A percentile compares a stretch with the other conserved stretches of the same genome.
Evolutionary conservation across 2,113 vertebrate species (phyloP).

Genomic region (Sisor rabdophorus): DNA sequence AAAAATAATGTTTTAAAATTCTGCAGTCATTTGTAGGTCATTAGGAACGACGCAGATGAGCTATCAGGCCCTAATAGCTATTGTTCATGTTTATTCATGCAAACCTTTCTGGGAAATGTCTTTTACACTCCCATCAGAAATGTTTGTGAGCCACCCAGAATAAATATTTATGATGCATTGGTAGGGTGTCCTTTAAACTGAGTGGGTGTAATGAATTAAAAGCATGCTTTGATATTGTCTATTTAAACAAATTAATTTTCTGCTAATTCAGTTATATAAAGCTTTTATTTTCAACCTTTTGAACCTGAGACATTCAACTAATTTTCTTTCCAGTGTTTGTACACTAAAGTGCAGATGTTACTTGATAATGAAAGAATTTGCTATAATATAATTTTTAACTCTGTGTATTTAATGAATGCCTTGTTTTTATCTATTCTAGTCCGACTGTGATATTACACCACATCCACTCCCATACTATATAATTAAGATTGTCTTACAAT

Average conservation of each 20-base stretch:
- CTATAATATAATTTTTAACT: neutral
- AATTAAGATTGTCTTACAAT: neutral
- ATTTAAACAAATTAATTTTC: neutral
- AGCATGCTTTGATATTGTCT: neutral
- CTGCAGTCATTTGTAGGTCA: neutral
- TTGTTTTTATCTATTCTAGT: neutral
- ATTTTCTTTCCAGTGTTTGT: too few species aligned
- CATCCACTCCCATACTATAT: neutral
- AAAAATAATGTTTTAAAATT: neutral
- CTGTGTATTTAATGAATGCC: neutral
- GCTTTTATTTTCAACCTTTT: too few species aligned
- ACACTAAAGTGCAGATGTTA: too few species aligned
- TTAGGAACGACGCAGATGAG: neutral
- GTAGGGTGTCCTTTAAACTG: neutral
- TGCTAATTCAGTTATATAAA: neutral
- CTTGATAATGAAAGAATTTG: neutral
- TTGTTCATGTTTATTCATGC: constrained; percentile 11
- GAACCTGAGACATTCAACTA: neutral
- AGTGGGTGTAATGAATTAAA: neutral
- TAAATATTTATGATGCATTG: constrained; percentile 2
- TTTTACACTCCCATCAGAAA: neutral
- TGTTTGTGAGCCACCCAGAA: neutral
- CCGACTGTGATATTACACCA: neutral
- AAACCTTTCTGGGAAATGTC: constrained; percentile 15
- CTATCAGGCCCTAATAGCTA: neutral